Base-by-base conservation (phyloP, 2,888 invertebrate genomes). In the Nematopogon swammerdamellus region DNA sequence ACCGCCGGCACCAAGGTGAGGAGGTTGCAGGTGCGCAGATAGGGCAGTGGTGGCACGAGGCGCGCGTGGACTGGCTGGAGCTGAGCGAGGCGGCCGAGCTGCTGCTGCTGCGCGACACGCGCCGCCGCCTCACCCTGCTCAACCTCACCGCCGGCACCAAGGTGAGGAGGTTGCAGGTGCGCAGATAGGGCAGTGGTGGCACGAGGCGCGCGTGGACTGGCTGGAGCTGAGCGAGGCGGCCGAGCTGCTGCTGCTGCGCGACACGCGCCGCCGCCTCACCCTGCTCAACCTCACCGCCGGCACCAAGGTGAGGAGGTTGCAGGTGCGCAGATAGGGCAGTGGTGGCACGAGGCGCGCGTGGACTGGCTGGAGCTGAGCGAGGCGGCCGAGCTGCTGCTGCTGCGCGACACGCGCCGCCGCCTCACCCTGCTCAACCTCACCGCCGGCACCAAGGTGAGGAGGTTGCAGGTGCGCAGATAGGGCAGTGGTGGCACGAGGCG, bases 341-440 rank as follows among this genome's bases (percentile, higher is more conserved):
- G 97, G 57, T 87, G 85, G 63, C 97, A 99, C 65, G 95, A 96
- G 62, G 89, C 93, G 0, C 91, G 96, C 61, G 89, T 98, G 20
- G 97, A 98, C 70, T 99, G 98, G 98, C 76, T 99, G 36, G 98
- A 98, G 67, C 71, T 99, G 50, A 98, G 95, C 68, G 98, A 99
- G 72, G 94, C 95, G 1, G 96, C 93, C 0, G 88, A 90, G 55
- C 89, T 96, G 60, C 72, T 99, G 47, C 70, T 99, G 46, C 92
- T 94, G 62, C 82, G 98, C 1, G 99, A 99, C 67, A 94, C 95
- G 60, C 87, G 93, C 53, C 80, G 88, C 56, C 72, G 82, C 8
- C 82, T 93, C 17, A 82, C 84, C 25, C 25, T 6, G 25, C 25
- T 86, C 16, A 83, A 85, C 25, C 25, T 25, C 25, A 25, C 25